Evolutionary conservation across 2,113 vertebrate genomes (phyloP).

Genomic region (Actinemys pallida): DNA sequence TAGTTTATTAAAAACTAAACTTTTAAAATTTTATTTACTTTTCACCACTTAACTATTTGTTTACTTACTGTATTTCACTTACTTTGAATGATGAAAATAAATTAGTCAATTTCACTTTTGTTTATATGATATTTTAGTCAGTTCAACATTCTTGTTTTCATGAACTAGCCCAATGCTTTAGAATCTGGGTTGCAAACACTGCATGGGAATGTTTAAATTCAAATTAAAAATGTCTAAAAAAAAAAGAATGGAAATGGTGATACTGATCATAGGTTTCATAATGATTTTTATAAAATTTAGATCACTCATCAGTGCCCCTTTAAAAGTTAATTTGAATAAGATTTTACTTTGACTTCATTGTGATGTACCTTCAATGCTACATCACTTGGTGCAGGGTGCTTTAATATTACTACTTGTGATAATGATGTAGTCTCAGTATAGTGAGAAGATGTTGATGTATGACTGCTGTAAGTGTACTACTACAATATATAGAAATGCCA

Average conservation of each 20-base stretch:
- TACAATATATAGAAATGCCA: conserved; percentile 49
- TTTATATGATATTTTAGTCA: conserved; percentile 28
- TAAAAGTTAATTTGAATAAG: not conserved
- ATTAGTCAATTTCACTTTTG: conserved; percentile 32
- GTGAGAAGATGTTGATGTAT: not conserved
- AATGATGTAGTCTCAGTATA: conserved; percentile 1
- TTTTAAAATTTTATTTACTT: conserved; percentile 55
- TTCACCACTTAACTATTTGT: not conserved
- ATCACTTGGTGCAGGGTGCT: conserved; percentile 16
- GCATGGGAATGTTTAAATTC: not conserved
- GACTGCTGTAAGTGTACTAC: conserved; percentile 53
- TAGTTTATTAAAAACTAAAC: conserved; percentile 51
- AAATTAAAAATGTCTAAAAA: not conserved
- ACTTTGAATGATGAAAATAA: conserved; percentile 10
- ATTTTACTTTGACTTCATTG: not conserved
- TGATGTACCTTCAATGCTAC: not conserved
- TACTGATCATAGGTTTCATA: not conserved
- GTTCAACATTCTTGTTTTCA: conserved; percentile 14
- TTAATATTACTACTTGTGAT: conserved; percentile 21
- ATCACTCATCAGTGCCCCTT: not conserved
- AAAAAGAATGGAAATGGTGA: not conserved
- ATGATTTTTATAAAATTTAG: not conserved
- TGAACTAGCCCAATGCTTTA: conserved; percentile 19
- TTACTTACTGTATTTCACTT: conserved; percentile 45
- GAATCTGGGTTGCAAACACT: conserved; percentile 11